Percentiles rank a stretch among this genome's conserved stretches.
These are phyloP conservation scores for Spongilla lacustris DNA, from an alignment of 37 sponge, comb jelly and placozoan species.

Conservation along the genomic window DNA sequence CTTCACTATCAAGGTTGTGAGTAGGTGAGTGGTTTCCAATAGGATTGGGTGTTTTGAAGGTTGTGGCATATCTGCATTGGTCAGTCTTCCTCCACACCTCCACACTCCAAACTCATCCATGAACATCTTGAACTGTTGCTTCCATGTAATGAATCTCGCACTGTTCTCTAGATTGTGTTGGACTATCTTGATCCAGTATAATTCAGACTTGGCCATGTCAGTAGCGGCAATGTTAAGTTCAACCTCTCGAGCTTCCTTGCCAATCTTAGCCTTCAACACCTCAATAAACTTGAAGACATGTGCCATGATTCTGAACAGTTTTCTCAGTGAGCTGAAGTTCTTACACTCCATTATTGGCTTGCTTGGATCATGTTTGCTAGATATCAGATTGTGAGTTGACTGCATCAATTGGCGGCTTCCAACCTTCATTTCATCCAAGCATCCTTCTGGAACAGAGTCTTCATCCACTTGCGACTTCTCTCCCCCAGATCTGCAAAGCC, in stretches of 20 bases:
- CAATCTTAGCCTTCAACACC: not conserved
- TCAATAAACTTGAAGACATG: constrained; percentile 19
- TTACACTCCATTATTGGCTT: constrained; percentile 15
- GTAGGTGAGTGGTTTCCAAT: not conserved
- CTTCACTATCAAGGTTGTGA: not conserved
- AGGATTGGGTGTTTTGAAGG: constrained; percentile 32
- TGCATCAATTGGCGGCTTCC: not conserved
- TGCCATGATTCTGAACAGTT: constrained; percentile 33
- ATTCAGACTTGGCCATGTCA: constrained; percentile 4
- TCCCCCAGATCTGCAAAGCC: not conserved
- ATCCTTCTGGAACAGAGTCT: not conserved
- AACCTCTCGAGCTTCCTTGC: not conserved
- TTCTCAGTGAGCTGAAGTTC: constrained; percentile 11
- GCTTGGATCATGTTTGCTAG: not conserved
- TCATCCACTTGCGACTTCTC: not conserved
- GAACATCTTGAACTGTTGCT: constrained; percentile 25
- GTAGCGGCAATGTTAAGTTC: not conserved
- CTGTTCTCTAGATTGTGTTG: constrained; percentile 3
- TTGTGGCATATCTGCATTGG: constrained; percentile 29
- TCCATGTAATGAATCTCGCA: not conserved
- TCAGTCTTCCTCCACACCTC: constrained; percentile 46
- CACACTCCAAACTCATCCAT: constrained; percentile 7
- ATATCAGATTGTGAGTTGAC: not conserved
- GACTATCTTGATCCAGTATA: constrained; percentile 17
- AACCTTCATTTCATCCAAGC: constrained; percentile 12